Evolutionary conservation across 2,888 invertebrate species (phyloP), one percentile per base, ranked within the genome.

Genomic region (Drosophila meridiana): DNA sequence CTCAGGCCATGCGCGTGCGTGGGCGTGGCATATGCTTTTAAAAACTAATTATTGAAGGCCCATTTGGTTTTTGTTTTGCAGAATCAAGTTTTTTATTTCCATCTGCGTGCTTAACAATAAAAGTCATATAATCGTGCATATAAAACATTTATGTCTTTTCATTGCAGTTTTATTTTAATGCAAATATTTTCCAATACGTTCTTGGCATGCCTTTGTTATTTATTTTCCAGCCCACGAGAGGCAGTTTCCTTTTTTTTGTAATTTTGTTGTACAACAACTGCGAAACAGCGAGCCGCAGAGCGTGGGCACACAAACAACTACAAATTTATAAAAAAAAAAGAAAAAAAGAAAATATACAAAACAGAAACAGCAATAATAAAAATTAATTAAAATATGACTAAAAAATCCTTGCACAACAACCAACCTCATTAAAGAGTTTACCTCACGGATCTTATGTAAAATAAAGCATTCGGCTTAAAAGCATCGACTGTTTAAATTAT

Each of bases 381-480:
- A 65, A 69, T 26, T 40, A 57, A 66, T 59, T 73, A 59, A 82
- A 73, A 68, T 62, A 67, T 73, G 80, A 78, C 76, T 71, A 73
- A 61, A 74, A 89, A 89, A 88, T 87, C 89, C 84, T 89, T 89
- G 90, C 90, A 89, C 89, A 78, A 73, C 84, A 87, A 85, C 84
- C 75, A 73, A 56, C 65, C 61, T 64, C 38, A 68, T 67, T 55
- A 62, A 77, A 69, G 67, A 74, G 67, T 67, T 78, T 64, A 62
- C 45, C 72, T 69, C 69, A 69, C 45, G 63, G 68, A 73, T 73
- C 65, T 58, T 50, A 7, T 20, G 9, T 67, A 65, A 67, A 40
- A 60, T 45, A 45, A 65, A 61, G 45, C 59, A 59, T 76, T 63
- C 73, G 55, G 50, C 64, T 64, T 40, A 58, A 78, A 83, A 80